These are phyloP conservation scores for Catharus bicknelli DNA, from an alignment of 2,113 vertebrate species.

Conservation along the genomic window DNA sequence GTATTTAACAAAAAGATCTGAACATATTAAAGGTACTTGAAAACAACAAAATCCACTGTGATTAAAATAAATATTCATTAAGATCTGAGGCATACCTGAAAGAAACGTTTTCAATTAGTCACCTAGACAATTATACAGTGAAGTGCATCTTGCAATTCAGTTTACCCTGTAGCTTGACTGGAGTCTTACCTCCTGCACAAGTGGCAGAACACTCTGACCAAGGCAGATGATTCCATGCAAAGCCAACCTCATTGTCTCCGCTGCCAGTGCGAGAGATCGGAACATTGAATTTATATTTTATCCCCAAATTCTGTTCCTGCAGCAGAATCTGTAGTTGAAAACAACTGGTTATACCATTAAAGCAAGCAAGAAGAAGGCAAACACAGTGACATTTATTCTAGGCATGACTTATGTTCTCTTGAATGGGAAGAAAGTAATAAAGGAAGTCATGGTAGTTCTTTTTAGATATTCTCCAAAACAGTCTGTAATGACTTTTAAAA, in stretches of 20 bases:
- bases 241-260: conserved; percentile 95
- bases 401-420: neutral
- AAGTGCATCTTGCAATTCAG: neutral
- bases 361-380: conserved; percentile 16
- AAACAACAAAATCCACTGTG: conserved; percentile 48
- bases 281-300: conserved; percentile 95
- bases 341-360: conserved; percentile 76
- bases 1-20: conserved; percentile 64
- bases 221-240: conserved; percentile 91
- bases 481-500: neutral
- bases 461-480: neutral
- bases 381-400: conserved; percentile 46
- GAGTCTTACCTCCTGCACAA: conserved; percentile 90
- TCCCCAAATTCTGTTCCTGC: conserved; percentile 95
- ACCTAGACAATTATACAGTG: conserved; percentile 38
- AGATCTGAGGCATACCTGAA: conserved; percentile 66
- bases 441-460: neutral
- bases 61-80: conserved; percentile 63
- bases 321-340: conserved; percentile 91
- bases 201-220: conserved; percentile 97
- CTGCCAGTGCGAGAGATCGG: conserved; percentile 94
- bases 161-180: conserved; percentile 42
- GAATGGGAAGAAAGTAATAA: neutral
- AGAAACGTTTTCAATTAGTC: conserved; percentile 71
- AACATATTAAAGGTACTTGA: conserved; percentile 59